Evolutionary conservation across 2,797 vertebrate genomes (phyloP).

Genomic region (Acestrorhynchus altus): DNA sequence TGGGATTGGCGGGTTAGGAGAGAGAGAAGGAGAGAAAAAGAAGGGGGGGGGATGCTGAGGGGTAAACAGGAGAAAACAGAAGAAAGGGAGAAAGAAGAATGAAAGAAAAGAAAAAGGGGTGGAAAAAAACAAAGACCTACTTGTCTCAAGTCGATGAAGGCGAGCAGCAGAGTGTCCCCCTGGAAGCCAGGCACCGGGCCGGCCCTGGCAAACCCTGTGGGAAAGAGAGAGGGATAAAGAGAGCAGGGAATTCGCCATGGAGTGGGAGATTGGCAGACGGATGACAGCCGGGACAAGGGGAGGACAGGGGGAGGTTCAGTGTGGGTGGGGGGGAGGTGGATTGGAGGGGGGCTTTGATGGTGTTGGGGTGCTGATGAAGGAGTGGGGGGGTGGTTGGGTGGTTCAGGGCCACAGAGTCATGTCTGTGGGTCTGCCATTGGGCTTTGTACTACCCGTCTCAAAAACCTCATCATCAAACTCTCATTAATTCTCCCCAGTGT

Average conservation of each 20-base stretch:
- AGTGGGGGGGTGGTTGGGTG: constrained; percentile 77
- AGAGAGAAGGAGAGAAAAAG: constrained; percentile 63
- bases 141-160: constrained; percentile 99
- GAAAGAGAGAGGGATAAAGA: constrained; percentile 94
- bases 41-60: constrained; percentile 52
- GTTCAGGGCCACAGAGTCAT: constrained; percentile 88
- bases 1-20: constrained; percentile 60
- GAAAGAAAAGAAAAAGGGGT: constrained; percentile 80
- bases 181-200: constrained; percentile 99
- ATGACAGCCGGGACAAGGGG: constrained; percentile 95
- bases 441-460: constrained; percentile 86
- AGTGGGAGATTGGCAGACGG: constrained; percentile 99
- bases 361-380: constrained; percentile 57
- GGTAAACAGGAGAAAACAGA: constrained; percentile 62
- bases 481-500: constrained; percentile 91
- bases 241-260: constrained; percentile 90
- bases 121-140: constrained; percentile 96
- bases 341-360: constrained; percentile 76
- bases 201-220: constrained; percentile 99
- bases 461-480: constrained; percentile 88
- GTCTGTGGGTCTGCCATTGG: constrained; percentile 85
- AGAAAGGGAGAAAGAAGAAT: constrained; percentile 67
- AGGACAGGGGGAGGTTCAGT: constrained; percentile 83
- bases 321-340: constrained; percentile 54
- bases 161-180: constrained; percentile 99